phyloP scores from a whole-genome alignment of 2,797 vertebrate genomes.

The Tolypeutes matacus region DNA sequence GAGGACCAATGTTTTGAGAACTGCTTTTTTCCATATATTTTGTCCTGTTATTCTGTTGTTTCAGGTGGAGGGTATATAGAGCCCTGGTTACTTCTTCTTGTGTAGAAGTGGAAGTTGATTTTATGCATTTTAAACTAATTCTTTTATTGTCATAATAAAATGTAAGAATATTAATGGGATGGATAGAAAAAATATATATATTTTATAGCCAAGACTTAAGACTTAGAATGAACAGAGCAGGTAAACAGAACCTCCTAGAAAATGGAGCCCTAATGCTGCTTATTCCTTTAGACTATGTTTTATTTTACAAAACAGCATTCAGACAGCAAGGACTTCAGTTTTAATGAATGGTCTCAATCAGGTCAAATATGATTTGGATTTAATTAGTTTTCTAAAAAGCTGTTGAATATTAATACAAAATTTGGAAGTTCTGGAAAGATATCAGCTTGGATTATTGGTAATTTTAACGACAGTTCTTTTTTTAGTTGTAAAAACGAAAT shows the following conservation, averaged over 20 bases:
- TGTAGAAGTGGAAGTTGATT: slow-evolving; percentile 27
- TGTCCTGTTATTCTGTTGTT: not conserved
- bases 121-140: not conserved
- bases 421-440: not conserved
- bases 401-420: slow-evolving; percentile 29
- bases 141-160: slow-evolving; percentile 12
- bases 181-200: not conserved
- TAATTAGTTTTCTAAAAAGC: not conserved
- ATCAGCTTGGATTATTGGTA: not conserved
- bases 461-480: not conserved
- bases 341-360: not conserved
- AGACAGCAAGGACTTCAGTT: not conserved
- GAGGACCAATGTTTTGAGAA: not conserved
- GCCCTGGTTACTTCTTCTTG: not conserved
- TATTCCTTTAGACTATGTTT: not conserved
- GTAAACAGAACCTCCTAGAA: slow-evolving; percentile 4
- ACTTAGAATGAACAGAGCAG: not conserved
- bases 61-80: not conserved
- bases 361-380: not conserved
- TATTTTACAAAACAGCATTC: not conserved
- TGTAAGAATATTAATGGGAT: slow-evolving; percentile 14
- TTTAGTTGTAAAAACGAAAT: not conserved
- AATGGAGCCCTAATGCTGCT: not conserved
- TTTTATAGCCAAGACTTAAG: slow-evolving; percentile 5
- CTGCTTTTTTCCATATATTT: not conserved